phyloP scores from a whole-genome alignment of 1,140 invertebrate genomes.

The Lepidurus packardi region DNA sequence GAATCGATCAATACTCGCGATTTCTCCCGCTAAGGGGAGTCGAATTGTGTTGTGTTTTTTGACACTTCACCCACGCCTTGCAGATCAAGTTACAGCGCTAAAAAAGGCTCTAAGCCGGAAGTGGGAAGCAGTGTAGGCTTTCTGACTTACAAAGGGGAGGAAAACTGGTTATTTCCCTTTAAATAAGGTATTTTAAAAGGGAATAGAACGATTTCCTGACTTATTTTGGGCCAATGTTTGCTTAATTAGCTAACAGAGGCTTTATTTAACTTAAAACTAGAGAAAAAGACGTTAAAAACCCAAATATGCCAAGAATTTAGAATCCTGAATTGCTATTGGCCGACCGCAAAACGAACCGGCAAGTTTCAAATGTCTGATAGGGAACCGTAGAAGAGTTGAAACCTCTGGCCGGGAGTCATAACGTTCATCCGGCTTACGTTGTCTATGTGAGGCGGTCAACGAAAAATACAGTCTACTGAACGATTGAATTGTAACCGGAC shows the following conservation, averaged over 20 bases:
- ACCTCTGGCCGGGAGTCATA: too few relatives aligned
- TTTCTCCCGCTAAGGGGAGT: neutral
- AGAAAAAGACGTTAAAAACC: neutral
- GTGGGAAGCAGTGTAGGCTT: neutral
- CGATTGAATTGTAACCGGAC: neutral
- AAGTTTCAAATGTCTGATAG: neutral
- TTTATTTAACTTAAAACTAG: neutral
- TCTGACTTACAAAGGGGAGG: neutral
- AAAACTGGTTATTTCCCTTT: neutral
- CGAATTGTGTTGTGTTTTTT: neutral
- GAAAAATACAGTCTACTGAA: too few relatives aligned
- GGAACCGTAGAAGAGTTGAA: neutral
- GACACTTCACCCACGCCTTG: neutral
- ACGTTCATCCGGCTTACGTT: too few relatives aligned
- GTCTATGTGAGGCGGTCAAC: too few relatives aligned
- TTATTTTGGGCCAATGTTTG: neutral
- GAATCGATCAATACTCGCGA: slow-evolving; percentile 1
- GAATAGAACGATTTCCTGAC: neutral
- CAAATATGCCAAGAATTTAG: neutral
- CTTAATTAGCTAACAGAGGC: neutral
- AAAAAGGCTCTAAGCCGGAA: neutral
- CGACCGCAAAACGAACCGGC: neutral
- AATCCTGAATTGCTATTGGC: neutral
- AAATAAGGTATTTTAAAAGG: neutral
- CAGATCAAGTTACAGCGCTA: neutral